These are phyloP conservation scores for Darevskia mixta DNA, from an alignment of 2,797 vertebrate genomes.

Conservation along the genomic window DNA sequence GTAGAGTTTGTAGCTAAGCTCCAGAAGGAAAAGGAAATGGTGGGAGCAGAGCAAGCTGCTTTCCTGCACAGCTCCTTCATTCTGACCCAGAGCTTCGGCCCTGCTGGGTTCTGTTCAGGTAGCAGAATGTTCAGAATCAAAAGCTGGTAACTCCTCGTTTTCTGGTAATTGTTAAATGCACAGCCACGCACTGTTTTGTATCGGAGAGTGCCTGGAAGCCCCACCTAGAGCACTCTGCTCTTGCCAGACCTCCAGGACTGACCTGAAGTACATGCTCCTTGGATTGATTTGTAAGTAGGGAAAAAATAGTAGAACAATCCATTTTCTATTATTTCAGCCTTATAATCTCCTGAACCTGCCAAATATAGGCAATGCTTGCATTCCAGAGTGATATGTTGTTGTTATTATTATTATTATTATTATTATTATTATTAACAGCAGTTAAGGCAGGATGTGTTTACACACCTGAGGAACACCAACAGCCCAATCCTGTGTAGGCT, in stretches of 20 bases:
- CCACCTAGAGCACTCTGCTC: not conserved
- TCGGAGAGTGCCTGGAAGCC: not conserved
- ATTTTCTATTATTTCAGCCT: not conserved
- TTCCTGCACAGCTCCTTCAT: not conserved
- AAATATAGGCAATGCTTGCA: not conserved
- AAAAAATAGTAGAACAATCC: not conserved
- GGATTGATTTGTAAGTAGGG: not conserved
- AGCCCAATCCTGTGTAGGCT: not conserved
- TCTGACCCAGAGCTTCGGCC: not conserved
- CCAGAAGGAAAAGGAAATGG: not conserved
- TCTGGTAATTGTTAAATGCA: not conserved
- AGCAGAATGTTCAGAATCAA: not conserved
- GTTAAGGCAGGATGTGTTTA: constrained; percentile 17
- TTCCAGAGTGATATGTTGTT: not conserved
- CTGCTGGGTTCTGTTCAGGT: not conserved
- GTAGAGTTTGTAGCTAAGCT: not conserved
- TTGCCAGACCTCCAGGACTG: not conserved
- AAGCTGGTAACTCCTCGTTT: not conserved
- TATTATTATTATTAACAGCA: no score
- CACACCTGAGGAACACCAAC: not conserved
- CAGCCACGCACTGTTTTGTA: not conserved
- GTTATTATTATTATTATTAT: no score
- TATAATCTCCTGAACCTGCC: constrained; percentile 10
- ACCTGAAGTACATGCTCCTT: no score
- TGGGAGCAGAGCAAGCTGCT: not conserved